These are phyloP conservation scores for Xestoiulus laeticollis DNA, from an alignment of 2,888 invertebrate species.

Conservation along the genomic window DNA sequence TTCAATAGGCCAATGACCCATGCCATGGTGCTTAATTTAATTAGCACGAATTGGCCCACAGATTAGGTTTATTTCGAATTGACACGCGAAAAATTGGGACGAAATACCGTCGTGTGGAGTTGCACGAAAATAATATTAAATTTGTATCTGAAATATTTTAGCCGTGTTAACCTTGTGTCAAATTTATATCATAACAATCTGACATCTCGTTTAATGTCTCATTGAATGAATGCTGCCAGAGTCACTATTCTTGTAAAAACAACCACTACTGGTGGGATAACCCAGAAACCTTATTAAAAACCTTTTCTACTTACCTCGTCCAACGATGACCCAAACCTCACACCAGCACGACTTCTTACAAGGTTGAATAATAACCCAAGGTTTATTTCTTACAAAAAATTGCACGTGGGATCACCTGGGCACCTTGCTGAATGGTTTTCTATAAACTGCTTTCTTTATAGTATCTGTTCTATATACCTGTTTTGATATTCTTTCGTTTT, in stretches of 20 bases:
- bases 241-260: neutral
- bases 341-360: slow-evolving; percentile 2
- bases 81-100: neutral
- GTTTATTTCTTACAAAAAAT: neutral
- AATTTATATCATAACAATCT: slow-evolving; percentile 28
- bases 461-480: too few relatives aligned
- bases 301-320: slow-evolving; percentile 6
- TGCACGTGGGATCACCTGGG: neutral
- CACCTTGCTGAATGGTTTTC: neutral
- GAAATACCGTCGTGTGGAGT: neutral
- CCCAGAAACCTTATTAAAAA: slow-evolving; percentile 30
- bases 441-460: neutral
- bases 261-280: neutral
- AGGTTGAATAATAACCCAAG: slow-evolving; percentile 18
- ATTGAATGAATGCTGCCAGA: neutral
- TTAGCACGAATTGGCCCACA: neutral
- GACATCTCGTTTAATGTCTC: neutral
- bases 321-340: neutral
- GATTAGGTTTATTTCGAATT: too few relatives aligned
- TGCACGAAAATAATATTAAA: neutral
- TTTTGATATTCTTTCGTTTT: too few relatives aligned
- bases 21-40: neutral
- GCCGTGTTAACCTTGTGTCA: slow-evolving; percentile 9
- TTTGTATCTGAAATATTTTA: slow-evolving; percentile 6
- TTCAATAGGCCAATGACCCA: neutral